Evolutionary conservation across 2,113 vertebrate genomes (phyloP).

Genomic region (Eulemur rufifrons): DNA sequence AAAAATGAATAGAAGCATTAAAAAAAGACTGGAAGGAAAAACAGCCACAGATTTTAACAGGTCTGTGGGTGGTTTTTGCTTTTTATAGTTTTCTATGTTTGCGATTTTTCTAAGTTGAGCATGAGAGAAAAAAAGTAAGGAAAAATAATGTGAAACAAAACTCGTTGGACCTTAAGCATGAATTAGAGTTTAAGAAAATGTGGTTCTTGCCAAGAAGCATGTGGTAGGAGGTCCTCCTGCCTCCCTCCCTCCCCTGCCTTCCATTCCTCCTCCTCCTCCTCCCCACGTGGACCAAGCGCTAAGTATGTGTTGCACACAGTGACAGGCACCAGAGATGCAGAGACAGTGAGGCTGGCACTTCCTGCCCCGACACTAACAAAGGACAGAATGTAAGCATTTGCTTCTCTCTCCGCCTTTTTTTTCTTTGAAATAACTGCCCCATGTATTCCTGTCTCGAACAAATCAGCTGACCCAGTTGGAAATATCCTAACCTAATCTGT

Average conservation of each 20-base stretch:
- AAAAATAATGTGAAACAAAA: neutral
- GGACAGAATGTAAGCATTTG: neutral
- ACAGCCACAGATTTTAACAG: neutral
- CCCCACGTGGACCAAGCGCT: neutral
- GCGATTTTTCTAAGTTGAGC: neutral
- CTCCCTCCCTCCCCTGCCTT: neutral
- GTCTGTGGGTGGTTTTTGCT: neutral
- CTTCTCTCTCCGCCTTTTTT: neutral
- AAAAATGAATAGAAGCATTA: neutral
- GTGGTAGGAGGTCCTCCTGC: neutral
- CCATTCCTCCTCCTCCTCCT: neutral
- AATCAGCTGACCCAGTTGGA: neutral
- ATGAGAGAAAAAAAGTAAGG: neutral
- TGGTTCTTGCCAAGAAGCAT: neutral
- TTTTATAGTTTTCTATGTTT: neutral
- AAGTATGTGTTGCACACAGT: neutral
- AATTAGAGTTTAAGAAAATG: neutral
- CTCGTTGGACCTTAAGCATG: neutral
- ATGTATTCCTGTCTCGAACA: neutral
- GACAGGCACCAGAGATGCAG: neutral
- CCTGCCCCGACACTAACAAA: neutral
- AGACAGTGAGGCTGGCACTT: neutral
- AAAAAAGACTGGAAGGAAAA: neutral
- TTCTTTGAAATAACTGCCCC: neutral
- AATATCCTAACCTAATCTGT: neutral